Evolutionary conservation across 2,113 vertebrate genomes (phyloP), one percentile per base, ranked within the genome.

Genomic region (Dicrurus megarhynchus): DNA sequence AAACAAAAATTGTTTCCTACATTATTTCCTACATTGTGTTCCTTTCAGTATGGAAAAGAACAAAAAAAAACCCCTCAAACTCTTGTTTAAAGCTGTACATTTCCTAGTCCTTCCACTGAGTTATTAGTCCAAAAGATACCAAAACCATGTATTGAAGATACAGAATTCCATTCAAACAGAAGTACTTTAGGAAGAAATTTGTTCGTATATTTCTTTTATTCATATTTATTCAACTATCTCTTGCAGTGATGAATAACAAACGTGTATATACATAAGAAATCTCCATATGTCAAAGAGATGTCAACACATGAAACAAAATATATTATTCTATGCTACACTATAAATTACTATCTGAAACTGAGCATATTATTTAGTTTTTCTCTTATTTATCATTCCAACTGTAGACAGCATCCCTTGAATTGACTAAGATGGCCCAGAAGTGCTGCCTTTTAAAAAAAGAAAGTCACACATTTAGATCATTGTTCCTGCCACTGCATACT

Each of bases 211-310:
- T 92, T 74, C 3, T 94, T 93, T 83, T 71, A 57, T 47, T 82
- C 28, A 96, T 96, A 90, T 91, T 97, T 93, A 94, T 90, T 75
- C 60, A 76, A 78, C 53, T 80, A 39, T 17, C 27, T 89, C 56
- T 87, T 67, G 6, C 39, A 49, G 53, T 33, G 46, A 65, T 91
- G 56, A 96, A 85, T 92, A 96, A 57, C 9, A 93, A 85, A 90
- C 69, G 8, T 16, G 26, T 65, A 50, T 64, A 93, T 60, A 79
- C 49, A 69, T 79, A 77, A 52, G 17, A 82, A 82, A 94, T 77
- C 63, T 91, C 46, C 35, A n/a, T 85, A 80, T 80, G 70, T 90
- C 89, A 74, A 89, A 92, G 53, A 83, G 11, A 52, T 70, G 59
- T 77, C 91, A 96, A 87, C 55, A 65, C 30, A 37, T 1, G 2